Base-by-base conservation (phyloP, 2,113 vertebrate genomes). In the Tragulus kanchil region DNA sequence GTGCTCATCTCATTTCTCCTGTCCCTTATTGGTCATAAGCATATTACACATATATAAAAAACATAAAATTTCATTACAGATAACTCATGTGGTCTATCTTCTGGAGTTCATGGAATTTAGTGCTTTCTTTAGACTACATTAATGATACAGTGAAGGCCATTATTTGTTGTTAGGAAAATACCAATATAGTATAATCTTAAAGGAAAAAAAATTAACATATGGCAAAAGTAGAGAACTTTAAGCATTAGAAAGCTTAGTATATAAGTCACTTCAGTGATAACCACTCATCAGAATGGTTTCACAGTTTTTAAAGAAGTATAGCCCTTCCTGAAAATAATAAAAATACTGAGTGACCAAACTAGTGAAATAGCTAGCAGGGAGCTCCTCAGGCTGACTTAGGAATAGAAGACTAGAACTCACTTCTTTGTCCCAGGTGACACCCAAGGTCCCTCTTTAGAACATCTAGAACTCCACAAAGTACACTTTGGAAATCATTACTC, bases 161-260 rank as follows among this genome's bases (percentile, higher is more conserved):
- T 25, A 36, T 17, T n/a, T 92, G 81, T 17, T 31, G 50, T 25
- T 95, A n/a, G 86, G 45, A 96, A 93, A 78, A 95, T 17, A 12
- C 28, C 59, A 75, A 14, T 48, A 15, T 79, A 79, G 42, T 59
- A 61, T 26, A 73, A 73, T 19, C 12, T 65, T 88, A 14, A 62
- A 83, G 52, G 36, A 42, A 58, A 52, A n/a, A 16, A 36, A 83
- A n/a, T 50, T 25, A 95, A 73, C 3, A 59, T 36, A 58, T 58
- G 84, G 75, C 13, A 61, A 95, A 97, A 94, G 36, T 14, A 50
- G 36, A 93, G 7, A 94, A 64, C 1, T 21, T 78, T 14, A 17
- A 59, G 42, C 25, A 97, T 54, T 15, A 89, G 1, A 83, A 90
- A 95, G 12, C 59, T 56, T 25, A 94, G 2, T 8, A 79, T 9